Evolutionary conservation across 2,113 vertebrate genomes (phyloP).

Genomic region (Phrynosoma platyrhinos): DNA sequence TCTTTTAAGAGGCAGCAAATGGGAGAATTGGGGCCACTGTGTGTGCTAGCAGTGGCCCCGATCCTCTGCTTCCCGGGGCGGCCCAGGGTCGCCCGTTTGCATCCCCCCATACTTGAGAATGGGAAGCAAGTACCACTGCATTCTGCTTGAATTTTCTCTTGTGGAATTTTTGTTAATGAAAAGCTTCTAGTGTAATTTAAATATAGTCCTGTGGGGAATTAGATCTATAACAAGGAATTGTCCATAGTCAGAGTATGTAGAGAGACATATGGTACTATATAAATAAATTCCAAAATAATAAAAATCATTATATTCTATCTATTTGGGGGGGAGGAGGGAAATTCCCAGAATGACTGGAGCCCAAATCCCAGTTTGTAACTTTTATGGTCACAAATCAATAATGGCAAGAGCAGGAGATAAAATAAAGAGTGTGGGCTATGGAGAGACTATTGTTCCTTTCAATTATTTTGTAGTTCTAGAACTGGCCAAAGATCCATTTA

Average conservation of each 20-base stretch:
- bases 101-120: too few species aligned
- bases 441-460: neutral
- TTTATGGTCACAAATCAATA: neutral
- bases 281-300: conserved; percentile 21
- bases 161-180: neutral
- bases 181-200: neutral
- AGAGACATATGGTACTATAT: conserved; percentile 9
- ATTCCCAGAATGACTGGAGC: neutral
- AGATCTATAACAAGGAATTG: neutral
- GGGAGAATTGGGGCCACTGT: too few species aligned
- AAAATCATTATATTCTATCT: neutral
- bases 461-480: neutral
- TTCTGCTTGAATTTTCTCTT: neutral
- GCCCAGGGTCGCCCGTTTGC: too few species aligned
- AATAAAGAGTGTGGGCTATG: neutral
- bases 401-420: neutral
- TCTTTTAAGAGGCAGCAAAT: too few species aligned
- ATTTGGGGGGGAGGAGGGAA: neutral
- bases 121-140: neutral
- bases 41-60: too few species aligned
- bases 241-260: neutral
- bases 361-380: neutral
- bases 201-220: conserved; percentile 20
- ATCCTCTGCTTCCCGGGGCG: too few species aligned
- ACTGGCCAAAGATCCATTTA: neutral